These are phyloP conservation scores for Saturnia pavonia DNA, from an alignment of 2,888 invertebrate species.

Conservation along the genomic window DNA sequence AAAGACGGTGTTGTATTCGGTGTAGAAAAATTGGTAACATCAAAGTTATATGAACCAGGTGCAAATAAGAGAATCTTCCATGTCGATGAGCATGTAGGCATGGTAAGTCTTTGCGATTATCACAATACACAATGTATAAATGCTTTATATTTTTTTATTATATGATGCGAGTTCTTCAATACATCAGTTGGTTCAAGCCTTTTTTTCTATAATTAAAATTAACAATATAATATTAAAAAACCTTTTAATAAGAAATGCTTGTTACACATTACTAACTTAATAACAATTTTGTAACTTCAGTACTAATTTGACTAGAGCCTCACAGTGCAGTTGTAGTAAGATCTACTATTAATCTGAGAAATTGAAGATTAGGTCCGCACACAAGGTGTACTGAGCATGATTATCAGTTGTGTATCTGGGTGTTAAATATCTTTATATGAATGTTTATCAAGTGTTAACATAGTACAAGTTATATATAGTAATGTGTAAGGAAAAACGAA, in stretches of 20 bases:
- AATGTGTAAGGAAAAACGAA: too few relatives aligned
- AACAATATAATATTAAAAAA: neutral
- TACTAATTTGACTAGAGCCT: neutral
- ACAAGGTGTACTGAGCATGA: neutral
- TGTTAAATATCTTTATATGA: neutral
- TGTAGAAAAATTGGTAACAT: conserved; percentile 97
- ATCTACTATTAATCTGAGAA: neutral
- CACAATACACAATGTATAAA: neutral
- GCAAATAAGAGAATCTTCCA: conserved; percentile 96
- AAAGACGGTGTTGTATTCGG: conserved; percentile 98
- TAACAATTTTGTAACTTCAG: neutral
- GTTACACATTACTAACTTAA: neutral
- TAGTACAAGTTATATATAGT: too few relatives aligned
- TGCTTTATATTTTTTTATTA: neutral
- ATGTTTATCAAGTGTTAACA: neutral
- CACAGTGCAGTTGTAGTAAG: too few relatives aligned
- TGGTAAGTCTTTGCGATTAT: conserved; percentile 80
- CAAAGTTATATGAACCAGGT: conserved; percentile 95
- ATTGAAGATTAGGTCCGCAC: neutral
- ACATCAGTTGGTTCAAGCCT: neutral
- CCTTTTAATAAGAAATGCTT: neutral
- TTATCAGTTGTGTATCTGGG: neutral
- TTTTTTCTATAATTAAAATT: neutral
- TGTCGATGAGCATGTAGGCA: conserved; percentile 96
- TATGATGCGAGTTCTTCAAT: neutral